A percentile compares a stretch with the other conserved stretches of the same genome.
Conservation (phyloP, 2,113 vertebrate genomes). For the Ophthalmolycus amberensis region DNA sequence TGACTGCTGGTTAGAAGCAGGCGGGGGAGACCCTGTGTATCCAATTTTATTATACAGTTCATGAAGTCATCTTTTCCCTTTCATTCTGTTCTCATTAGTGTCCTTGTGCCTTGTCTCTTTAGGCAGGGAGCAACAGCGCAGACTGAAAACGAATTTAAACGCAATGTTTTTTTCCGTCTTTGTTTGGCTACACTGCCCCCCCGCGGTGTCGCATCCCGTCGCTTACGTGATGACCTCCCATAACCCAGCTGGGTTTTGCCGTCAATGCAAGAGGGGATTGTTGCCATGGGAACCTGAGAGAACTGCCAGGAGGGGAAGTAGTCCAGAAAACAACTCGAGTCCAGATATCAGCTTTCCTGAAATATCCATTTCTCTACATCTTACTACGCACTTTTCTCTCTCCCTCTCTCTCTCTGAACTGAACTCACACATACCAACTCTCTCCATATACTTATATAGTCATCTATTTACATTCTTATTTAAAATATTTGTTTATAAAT, state of each 20-base stretch:
- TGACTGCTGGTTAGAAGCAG: conserved; percentile 74
- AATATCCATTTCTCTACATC: conserved; percentile 30
- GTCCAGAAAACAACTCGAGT: conserved; percentile 58
- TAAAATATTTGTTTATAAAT: conserved; percentile 84
- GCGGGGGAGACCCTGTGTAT: conserved; percentile 35
- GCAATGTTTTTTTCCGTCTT: conserved; percentile 36
- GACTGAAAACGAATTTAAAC: conserved; percentile 53
- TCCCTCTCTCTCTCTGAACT: conserved; percentile 33
- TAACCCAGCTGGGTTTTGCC: conserved; percentile 41
- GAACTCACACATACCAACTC: conserved; percentile 59
- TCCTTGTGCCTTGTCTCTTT: conserved; percentile 59
- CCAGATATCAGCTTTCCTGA: conserved; percentile 54
- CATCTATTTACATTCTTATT: conserved; percentile 84
- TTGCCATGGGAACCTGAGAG: conserved; percentile 78
- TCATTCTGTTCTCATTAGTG: conserved; percentile 49
- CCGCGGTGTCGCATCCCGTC: conserved; percentile 44
- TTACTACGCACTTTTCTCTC: conserved; percentile 31
- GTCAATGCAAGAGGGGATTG: conserved; percentile 38
- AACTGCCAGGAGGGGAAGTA: conserved; percentile 68
- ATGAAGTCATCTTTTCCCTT: conserved; percentile 59
- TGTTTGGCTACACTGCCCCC: conserved; percentile 24
- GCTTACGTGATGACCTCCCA: conserved; percentile 20
- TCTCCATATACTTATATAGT: conserved; percentile 72
- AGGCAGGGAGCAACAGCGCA: conserved; percentile 29
- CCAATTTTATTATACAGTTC: conserved; percentile 52